phyloP scores from a whole-genome alignment of 2,888 invertebrate species.

The Orchestes rusci region DNA sequence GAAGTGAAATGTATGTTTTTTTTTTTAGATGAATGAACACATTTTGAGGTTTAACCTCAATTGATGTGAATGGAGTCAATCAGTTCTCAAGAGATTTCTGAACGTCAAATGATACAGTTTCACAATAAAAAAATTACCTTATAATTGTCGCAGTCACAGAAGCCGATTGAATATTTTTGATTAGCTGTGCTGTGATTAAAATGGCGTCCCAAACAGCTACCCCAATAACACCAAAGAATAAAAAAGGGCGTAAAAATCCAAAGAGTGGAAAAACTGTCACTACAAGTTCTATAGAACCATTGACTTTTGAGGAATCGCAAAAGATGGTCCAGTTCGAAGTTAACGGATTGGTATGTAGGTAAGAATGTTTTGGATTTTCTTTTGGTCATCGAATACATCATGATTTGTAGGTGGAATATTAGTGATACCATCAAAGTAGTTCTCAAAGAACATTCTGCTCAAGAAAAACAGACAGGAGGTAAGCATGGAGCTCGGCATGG shows the following conservation, averaged over 20 bases:
- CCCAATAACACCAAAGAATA: slow-evolving; percentile 52
- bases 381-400: too few species aligned
- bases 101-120: too few species aligned
- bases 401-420: slow-evolving; percentile 43
- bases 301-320: slow-evolving; percentile 79
- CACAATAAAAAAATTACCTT: too few species aligned
- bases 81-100: too few species aligned
- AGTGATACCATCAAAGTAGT: slow-evolving; percentile 61
- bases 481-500: slow-evolving; percentile 28
- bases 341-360: slow-evolving; percentile 51
- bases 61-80: too few species aligned
- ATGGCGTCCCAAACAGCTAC: too few species aligned
- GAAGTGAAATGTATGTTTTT: too few species aligned
- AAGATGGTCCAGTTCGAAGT: slow-evolving; percentile 81
- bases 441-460: slow-evolving; percentile 56
- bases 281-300: slow-evolving; percentile 52
- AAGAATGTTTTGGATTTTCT: neutral
- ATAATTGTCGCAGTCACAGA: too few species aligned
- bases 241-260: slow-evolving; percentile 46
- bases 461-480: slow-evolving; percentile 41
- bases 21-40: too few species aligned
- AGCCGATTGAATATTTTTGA: too few species aligned
- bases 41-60: too few species aligned
- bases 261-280: slow-evolving; percentile 7
- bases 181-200: too few species aligned